Percentiles rank a stretch among this genome's conserved stretches.
Evolutionary conservation across 1,140 invertebrate species (phyloP).

Genomic region (Cydia amplana): DNA sequence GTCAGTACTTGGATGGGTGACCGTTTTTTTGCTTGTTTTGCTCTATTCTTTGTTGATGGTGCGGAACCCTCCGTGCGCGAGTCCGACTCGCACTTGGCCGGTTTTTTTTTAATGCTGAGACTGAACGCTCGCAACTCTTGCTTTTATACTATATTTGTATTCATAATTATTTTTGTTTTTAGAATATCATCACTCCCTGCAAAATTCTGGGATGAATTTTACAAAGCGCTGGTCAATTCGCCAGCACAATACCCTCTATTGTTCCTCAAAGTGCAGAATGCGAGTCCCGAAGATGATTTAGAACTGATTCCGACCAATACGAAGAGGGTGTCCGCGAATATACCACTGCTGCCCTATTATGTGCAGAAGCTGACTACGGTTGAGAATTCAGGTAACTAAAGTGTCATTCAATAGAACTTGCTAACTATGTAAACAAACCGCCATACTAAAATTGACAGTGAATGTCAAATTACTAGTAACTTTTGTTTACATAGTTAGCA

Average conservation of each 20-base stretch:
- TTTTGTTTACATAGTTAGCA: too few relatives aligned
- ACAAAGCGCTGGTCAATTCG: constrained; percentile 55
- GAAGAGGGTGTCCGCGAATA: constrained; percentile 56
- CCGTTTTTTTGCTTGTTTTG: too few relatives aligned
- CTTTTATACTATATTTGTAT: not conserved
- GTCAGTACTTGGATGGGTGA: too few relatives aligned
- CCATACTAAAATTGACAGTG: too few relatives aligned
- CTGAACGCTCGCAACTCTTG: not conserved
- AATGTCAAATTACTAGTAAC: too few relatives aligned
- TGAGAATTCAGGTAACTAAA: constrained; percentile 53
- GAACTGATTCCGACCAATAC: constrained; percentile 51
- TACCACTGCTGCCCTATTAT: constrained; percentile 64
- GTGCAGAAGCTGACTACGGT: constrained; percentile 57
- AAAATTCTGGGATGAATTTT: constrained; percentile 64
- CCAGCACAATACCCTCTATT: constrained; percentile 58
- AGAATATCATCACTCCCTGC: constrained; percentile 60
- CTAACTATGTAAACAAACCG: too few relatives aligned
- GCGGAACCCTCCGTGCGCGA: too few relatives aligned
- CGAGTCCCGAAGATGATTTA: constrained; percentile 40
- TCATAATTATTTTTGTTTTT: constrained; percentile 38
- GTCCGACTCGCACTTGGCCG: too few relatives aligned
- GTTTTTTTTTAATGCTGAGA: not conserved
- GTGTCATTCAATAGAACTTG: too few relatives aligned
- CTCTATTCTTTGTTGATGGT: too few relatives aligned
- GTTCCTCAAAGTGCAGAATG: constrained; percentile 50